Evolutionary conservation across 2,888 invertebrate species (phyloP), one percentile per base, ranked within the genome.

Genomic region (Zonitis immaculata): DNA sequence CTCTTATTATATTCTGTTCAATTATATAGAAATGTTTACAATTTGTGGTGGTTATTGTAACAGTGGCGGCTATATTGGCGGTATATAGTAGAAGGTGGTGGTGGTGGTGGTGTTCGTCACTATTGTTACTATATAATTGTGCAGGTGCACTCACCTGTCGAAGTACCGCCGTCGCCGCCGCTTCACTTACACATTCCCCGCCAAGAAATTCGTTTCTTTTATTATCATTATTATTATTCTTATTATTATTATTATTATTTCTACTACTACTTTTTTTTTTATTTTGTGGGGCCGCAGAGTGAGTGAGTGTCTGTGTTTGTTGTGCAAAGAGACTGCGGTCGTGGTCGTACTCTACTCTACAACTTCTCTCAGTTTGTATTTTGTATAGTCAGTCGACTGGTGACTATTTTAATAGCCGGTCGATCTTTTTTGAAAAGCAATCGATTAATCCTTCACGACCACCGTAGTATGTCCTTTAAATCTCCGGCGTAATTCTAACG

Each of bases 131-230:
- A 18, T n/a, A n/a, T 20, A 18, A 42, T 22, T 57, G 58, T 60
- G 60, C 60, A 60, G 62, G 62, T 62, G 62, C 62, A 62, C 62
- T 62, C 62, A 62, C 62, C 62, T 62, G 62, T 60, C 62, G 60
- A 57, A 58, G 51, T 54, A 51, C 35, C 53, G 53, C 51, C 35
- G 51, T 44, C 44, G 50, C 51, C 52, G 60, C 59, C 56, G 60
- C 56, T 49, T 61, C 57, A 56, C 61, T 59, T 58, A 57, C 60
- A 62, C 65, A 63, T 65, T 63, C 65, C 63, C 63, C 63, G 62
- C 63, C 65, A 60, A 62, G 56, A 63, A 57, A 16, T 35, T 35
- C 16, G 7, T 56, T 59, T 59, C 58, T 60, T 58, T 57, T 54
- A 22, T 22, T 22, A 22, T 22, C 5, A 22, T 22, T 22, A 22